Evolutionary conservation across 2,797 vertebrate genomes (phyloP).

Genomic region (Telmatherina bonti): DNA sequence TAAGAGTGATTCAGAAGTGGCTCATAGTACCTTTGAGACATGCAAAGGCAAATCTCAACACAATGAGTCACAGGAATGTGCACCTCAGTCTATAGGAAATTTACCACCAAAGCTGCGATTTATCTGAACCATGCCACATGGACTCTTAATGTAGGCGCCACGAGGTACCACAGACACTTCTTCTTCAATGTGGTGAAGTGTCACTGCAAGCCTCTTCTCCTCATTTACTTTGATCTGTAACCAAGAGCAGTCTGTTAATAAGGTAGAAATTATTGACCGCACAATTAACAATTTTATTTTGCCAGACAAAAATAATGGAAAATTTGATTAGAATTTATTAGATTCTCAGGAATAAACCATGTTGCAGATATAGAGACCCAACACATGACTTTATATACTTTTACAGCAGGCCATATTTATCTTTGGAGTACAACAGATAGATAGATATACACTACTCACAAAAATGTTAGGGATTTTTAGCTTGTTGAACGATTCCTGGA

Average conservation of each 20-base stretch:
- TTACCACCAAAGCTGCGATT: slow-evolving; percentile 94
- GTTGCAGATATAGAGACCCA: not conserved
- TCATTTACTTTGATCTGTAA: slow-evolving; percentile 87
- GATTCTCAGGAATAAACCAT: not conserved
- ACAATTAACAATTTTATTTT: not conserved
- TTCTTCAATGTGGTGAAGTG: slow-evolving; percentile 88
- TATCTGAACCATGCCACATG: slow-evolving; percentile 82
- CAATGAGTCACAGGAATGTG: not conserved
- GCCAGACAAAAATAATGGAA: not conserved
- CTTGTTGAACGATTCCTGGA: no score
- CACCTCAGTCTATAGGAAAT: not conserved
- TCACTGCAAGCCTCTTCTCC: slow-evolving; percentile 87
- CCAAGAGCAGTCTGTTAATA: slow-evolving; percentile 3
- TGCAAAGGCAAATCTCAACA: not conserved
- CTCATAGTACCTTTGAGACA: not conserved
- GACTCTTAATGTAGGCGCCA: slow-evolving; percentile 88
- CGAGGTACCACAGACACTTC: slow-evolving; percentile 89
- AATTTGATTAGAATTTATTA: not conserved
- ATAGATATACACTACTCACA: no score
- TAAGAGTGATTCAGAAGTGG: not conserved
- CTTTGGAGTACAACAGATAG: not conserved
- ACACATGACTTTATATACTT: not conserved
- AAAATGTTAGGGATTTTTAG: no score
- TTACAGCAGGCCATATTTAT: not conserved
- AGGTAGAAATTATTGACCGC: not conserved